Evolutionary conservation across 2,888 invertebrate genomes (phyloP).

Genomic region (Mimumesa dahlbomi): DNA sequence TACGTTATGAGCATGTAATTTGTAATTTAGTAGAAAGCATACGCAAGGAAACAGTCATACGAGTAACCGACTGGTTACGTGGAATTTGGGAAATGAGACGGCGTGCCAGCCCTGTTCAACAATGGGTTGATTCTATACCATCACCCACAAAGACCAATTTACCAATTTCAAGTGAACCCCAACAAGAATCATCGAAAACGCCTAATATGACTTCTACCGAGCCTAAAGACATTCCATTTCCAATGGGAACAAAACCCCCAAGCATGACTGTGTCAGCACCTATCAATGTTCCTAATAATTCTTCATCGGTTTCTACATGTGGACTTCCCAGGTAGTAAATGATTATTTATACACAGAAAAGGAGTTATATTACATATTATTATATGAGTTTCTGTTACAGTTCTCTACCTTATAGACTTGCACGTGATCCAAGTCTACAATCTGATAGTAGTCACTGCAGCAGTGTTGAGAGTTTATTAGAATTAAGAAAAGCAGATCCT

Average conservation of each 20-base stretch:
- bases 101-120: slow-evolving; percentile 85
- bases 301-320: slow-evolving; percentile 68
- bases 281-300: slow-evolving; percentile 72
- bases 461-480: slow-evolving; percentile 90
- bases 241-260: slow-evolving; percentile 60
- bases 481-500: slow-evolving; percentile 92
- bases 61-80: slow-evolving; percentile 76
- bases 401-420: slow-evolving; percentile 70
- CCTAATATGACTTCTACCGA: slow-evolving; percentile 41
- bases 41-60: slow-evolving; percentile 74
- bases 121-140: slow-evolving; percentile 89
- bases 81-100: slow-evolving; percentile 83
- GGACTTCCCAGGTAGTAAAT: slow-evolving; percentile 65
- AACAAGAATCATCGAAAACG: slow-evolving; percentile 26
- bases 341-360: neutral
- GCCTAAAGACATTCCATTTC: slow-evolving; percentile 55
- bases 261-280: slow-evolving; percentile 75
- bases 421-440: slow-evolving; percentile 77
- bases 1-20: neutral
- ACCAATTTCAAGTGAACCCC: slow-evolving; percentile 44
- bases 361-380: neutral
- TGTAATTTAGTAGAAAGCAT: slow-evolving; percentile 68
- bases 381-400: slow-evolving; percentile 35
- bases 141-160: slow-evolving; percentile 68
- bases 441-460: slow-evolving; percentile 86